Conservation (phyloP, 2,113 vertebrate genomes). For the Engystomops pustulosus region DNA sequence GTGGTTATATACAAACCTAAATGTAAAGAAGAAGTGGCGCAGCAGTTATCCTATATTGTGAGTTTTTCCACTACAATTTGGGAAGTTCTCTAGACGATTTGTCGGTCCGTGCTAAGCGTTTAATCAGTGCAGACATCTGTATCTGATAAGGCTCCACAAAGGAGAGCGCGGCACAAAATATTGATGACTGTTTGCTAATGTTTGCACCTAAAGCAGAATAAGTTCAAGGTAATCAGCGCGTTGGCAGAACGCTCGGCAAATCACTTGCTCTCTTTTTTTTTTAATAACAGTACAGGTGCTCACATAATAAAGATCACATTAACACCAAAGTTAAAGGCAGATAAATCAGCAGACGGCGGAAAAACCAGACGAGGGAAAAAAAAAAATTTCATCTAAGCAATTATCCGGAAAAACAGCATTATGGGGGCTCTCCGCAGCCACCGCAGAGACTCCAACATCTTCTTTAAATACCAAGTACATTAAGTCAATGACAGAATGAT, state of each 20-base stretch:
- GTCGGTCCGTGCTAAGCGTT: constrained; percentile 24
- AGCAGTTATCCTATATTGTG: neutral
- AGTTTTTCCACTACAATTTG: neutral
- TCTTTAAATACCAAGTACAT: constrained; percentile 60
- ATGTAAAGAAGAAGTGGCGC: too few species aligned
- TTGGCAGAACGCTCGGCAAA: constrained; percentile 48
- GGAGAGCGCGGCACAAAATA: constrained; percentile 48
- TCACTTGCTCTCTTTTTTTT: constrained; percentile 8
- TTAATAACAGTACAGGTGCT: constrained; percentile 52
- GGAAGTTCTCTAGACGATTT: constrained; percentile 39
- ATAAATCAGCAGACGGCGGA: constrained; percentile 40
- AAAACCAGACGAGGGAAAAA: constrained; percentile 33
- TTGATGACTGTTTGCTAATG: constrained; percentile 59
- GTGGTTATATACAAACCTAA: too few species aligned
- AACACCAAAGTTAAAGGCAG: constrained; percentile 29
- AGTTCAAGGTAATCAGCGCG: constrained; percentile 52
- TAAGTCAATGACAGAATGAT: constrained; percentile 59
- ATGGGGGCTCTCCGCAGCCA: constrained; percentile 43
- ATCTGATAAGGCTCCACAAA: constrained; percentile 57
- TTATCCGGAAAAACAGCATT: constrained; percentile 54
- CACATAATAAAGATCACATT: constrained; percentile 55
- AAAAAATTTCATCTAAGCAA: constrained; percentile 55
- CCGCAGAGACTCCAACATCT: constrained; percentile 56
- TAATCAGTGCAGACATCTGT: constrained; percentile 57
- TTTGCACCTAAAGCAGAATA: constrained; percentile 52